Evolutionary conservation across 2,888 invertebrate species (phyloP).

Genomic region (Cremastinae sp.): DNA sequence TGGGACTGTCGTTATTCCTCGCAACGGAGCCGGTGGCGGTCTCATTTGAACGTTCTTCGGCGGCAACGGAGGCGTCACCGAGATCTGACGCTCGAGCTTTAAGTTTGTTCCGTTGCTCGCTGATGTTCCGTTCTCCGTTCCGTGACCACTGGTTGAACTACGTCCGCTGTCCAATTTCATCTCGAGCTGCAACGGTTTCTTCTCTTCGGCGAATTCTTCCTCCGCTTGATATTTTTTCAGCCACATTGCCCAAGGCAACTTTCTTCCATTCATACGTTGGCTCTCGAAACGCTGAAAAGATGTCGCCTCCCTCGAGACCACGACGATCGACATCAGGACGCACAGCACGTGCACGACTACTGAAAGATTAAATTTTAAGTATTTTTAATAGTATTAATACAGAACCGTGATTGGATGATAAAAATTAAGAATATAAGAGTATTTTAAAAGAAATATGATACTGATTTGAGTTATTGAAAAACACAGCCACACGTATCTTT

Average conservation of each 20-base stretch:
- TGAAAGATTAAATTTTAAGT: constrained; percentile 78
- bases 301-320: constrained; percentile 87
- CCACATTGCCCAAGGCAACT: constrained; percentile 87
- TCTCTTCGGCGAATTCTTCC: constrained; percentile 74
- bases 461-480: too few relatives aligned
- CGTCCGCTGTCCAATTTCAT: constrained; percentile 1
- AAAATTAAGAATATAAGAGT: constrained; percentile 6
- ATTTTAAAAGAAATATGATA: too few relatives aligned
- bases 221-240: constrained; percentile 73
- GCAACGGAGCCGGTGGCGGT: constrained; percentile 77
- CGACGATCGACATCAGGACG: constrained; percentile 85
- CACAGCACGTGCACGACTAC: constrained; percentile 86
- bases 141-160: constrained; percentile 6
- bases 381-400: too few relatives aligned
- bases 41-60: constrained; percentile 75
- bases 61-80: constrained; percentile 77
- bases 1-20: constrained; percentile 73
- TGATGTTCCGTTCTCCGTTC: too few relatives aligned
- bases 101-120: too few relatives aligned
- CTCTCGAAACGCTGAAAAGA: constrained; percentile 89
- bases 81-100: constrained; percentile 71
- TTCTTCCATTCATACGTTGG: constrained; percentile 87
- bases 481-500: too few relatives aligned
- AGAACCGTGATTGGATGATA: too few relatives aligned
- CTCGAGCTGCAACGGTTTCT: constrained; percentile 68